Evolutionary conservation across 2,888 invertebrate species (phyloP), one percentile per base, ranked within the genome.

Genomic region (Elysia crispata): DNA sequence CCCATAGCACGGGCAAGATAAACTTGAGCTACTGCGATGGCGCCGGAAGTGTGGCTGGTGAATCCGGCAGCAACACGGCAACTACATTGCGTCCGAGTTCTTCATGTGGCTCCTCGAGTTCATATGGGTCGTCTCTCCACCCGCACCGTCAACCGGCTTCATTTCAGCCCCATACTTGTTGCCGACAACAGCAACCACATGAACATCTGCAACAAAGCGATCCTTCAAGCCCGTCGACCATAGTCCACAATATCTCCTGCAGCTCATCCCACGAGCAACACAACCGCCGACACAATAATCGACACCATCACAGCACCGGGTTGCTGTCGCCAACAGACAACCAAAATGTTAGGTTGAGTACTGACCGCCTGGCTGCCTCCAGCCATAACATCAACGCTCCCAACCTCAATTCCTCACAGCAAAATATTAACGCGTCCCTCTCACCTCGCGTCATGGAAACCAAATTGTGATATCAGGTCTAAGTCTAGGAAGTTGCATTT

Each of bases 371-470:
- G 41, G 41, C 41, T 11, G 3, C 41, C 5, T 41, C 41, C 41
- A 41, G 41, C 41, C 41, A 41, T 41, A 41, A 41, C 41, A 41
- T 41, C 41, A 41, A 41, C 11, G 41, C 41, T 41, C 41, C 41
- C 41, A 41, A 60, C 15, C 60, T n/a, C n/a, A 8, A 15, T 60
- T 25, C 60, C 3, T 60, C n/a, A n/a, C 60, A 60, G 41, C 41
- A 41, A 41, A 41, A 41, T 11, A 41, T 74, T n/a, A 79, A 67
- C 49, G 30, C 67, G 30, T 79, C 79, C 25, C 67, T 54, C 41
- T 79, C 79, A 1, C 67, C 79, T 5, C 73, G 64, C 15, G 60
- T 79, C 70, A 79, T 79, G 79, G 79, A 79, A 28, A 79, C 79
- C 41, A 79, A 79, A 23, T 79, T 79, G 54, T 79, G 79, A 79